These are phyloP conservation scores for Trididemnum miniatum DNA, from an alignment of 23 tunicate genomes.

Conservation along the genomic window DNA sequence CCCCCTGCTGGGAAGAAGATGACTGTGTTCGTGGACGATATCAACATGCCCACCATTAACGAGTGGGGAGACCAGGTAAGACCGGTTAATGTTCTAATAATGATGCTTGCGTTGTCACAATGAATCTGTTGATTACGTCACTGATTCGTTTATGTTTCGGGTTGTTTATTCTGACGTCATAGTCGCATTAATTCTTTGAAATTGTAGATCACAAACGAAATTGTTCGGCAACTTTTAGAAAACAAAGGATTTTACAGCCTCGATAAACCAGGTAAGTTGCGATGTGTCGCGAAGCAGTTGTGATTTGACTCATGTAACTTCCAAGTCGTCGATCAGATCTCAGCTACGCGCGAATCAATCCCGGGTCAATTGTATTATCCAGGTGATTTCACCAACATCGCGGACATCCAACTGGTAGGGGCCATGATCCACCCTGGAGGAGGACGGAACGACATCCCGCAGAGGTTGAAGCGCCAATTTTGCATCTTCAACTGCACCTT, in stretches of 20 bases:
- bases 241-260: constrained; percentile 85
- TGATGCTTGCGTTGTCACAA: too few species aligned
- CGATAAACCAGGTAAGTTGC: constrained; percentile 72
- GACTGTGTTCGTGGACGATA: constrained; percentile 88
- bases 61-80: constrained; percentile 93
- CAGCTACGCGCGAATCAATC: too few species aligned
- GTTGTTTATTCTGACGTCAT: neutral
- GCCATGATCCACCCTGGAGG: constrained; percentile 96
- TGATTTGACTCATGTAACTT: too few species aligned
- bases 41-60: constrained; percentile 88
- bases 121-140: too few species aligned
- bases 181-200: neutral
- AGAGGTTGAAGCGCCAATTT: constrained; percentile 83
- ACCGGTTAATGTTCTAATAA: too few species aligned
- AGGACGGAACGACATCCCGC: constrained; percentile 92
- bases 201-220: constrained; percentile 78
- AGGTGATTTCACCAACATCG: constrained; percentile 88
- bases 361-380: neutral
- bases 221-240: constrained; percentile 79
- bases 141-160: too few species aligned
- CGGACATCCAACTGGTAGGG: constrained; percentile 81
- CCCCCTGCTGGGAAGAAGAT: constrained; percentile 93
- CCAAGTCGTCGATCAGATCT: neutral
- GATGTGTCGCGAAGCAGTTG: too few species aligned
- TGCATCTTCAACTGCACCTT: constrained; percentile 89